Conservation (phyloP, 64 coral and sea anemone species). For the Hydrozoanthus tunicans region DNA sequence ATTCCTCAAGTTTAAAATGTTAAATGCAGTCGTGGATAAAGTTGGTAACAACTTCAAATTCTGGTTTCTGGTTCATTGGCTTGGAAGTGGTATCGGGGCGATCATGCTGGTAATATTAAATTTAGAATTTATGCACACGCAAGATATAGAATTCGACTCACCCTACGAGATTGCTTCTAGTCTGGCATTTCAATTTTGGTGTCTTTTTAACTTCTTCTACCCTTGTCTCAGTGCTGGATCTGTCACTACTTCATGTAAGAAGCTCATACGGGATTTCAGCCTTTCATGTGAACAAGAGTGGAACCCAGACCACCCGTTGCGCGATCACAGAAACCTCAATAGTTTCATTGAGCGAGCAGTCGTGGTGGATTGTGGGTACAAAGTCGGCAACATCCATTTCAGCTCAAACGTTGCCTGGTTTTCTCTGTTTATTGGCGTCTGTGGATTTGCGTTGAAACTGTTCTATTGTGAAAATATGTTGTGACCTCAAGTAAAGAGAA, state of each 20-base stretch:
- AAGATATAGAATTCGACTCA: background rate
- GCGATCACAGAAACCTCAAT: background rate
- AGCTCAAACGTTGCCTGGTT: constrained; percentile 79
- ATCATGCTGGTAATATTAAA: background rate
- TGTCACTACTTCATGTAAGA: background rate
- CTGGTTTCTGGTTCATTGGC: constrained; percentile 4
- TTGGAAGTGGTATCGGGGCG: background rate
- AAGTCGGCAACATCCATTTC: constrained; percentile 46
- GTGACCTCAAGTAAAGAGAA: too few species aligned
- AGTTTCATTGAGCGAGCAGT: background rate
- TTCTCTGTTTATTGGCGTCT: constrained; percentile 69
- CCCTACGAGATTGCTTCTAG: background rate
- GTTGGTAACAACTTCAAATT: background rate
- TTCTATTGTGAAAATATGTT: background rate
- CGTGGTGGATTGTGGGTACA: constrained; percentile 14
- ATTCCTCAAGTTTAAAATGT: background rate
- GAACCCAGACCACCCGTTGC: constrained; percentile 1
- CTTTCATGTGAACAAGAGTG: background rate
- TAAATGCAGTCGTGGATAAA: background rate
- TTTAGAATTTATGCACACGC: background rate
- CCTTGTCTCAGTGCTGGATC: background rate
- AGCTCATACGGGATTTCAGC: background rate
- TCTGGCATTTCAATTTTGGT: background rate
- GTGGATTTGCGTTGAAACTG: constrained; percentile 58
- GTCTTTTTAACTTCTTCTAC: background rate